Evolutionary conservation across 1,140 invertebrate genomes (phyloP), one percentile per base, ranked within the genome.

Genomic region (Condylostylus longicornis): DNA sequence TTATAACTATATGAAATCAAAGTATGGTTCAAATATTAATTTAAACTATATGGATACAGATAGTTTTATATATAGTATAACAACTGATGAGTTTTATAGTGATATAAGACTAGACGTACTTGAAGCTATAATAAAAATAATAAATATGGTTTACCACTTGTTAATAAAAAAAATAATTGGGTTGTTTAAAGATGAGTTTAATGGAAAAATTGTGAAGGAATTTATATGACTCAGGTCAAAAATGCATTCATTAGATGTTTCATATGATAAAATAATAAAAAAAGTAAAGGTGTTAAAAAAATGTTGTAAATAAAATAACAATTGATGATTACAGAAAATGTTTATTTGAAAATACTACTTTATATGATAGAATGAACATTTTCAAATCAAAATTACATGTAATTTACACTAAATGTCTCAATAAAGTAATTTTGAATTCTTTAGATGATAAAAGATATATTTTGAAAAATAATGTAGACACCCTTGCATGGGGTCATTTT

Each of bases 31-130:
- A 1, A 51, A 48, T 18, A 42, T 49, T 12, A 40, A 37, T 17
- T 37, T 65, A 0, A 41, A 52, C 10, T 63, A 54, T 33, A 63
- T 51, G n/a, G 65, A 68, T 45, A 67, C 64, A 7, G 64, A 68
- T 40, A 50, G 42, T 35, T 52, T 65, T 7, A 47, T 54, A 3
- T 63, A 62, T 41, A 35, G 56, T 23, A 52, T 66, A 13, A 34
- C 46, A 34, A 62, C 54, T 7, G 41, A 53, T 5, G 53, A 68
- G 43, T 46, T 65, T 34, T 65, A 65, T 47, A 25, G 50, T 35
- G 58, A 62, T 38, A 57, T 67, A 42, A 43, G 43, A 39, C n/a
- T 18, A 14, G 50, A 57, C 38, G 54, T 46, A 61, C 54, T 18
- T 51, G 47, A 22, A 48, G 50, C 35, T 58, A n/a, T n/a, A n/a